These are phyloP conservation scores for Aelia acuminata DNA, from an alignment of 2,888 invertebrate species.

Conservation along the genomic window DNA sequence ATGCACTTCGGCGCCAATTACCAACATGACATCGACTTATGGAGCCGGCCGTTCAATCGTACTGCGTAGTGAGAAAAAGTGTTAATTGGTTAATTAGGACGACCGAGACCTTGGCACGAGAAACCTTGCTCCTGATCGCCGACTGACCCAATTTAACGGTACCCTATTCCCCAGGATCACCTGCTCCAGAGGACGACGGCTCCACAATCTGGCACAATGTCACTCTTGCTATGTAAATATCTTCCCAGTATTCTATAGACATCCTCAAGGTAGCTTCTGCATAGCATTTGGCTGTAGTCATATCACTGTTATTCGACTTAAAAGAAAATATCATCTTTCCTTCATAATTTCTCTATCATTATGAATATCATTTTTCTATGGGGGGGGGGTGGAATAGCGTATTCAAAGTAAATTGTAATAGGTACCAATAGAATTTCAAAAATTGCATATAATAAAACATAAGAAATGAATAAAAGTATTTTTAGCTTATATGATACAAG, in stretches of 20 bases:
- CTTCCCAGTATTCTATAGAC: not conserved
- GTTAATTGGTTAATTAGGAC: not conserved
- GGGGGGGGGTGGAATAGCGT: too few relatives aligned
- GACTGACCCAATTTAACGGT: constrained; percentile 27
- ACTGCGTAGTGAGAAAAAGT: not conserved
- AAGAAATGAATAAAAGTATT: too few relatives aligned
- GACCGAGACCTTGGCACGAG: constrained; percentile 14
- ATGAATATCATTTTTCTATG: too few relatives aligned
- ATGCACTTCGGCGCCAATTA: not conserved
- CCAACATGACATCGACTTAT: not conserved
- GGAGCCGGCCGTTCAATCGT: not conserved
- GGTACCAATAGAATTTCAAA: too few relatives aligned
- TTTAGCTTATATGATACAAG: too few relatives aligned
- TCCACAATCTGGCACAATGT: constrained; percentile 36
- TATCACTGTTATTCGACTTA: not conserved
- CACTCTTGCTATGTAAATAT: constrained; percentile 6
- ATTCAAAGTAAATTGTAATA: too few relatives aligned
- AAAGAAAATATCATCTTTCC: too few relatives aligned
- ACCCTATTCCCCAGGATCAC: constrained; percentile 14
- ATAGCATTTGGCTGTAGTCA: not conserved
- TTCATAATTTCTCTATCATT: too few relatives aligned
- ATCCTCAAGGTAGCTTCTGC: not conserved
- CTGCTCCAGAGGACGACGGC: constrained; percentile 27
- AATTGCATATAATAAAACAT: too few relatives aligned
- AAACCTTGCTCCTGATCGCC: not conserved